Base-by-base conservation (phyloP, 2,888 invertebrate genomes). In the Chorisops tibialis region DNA sequence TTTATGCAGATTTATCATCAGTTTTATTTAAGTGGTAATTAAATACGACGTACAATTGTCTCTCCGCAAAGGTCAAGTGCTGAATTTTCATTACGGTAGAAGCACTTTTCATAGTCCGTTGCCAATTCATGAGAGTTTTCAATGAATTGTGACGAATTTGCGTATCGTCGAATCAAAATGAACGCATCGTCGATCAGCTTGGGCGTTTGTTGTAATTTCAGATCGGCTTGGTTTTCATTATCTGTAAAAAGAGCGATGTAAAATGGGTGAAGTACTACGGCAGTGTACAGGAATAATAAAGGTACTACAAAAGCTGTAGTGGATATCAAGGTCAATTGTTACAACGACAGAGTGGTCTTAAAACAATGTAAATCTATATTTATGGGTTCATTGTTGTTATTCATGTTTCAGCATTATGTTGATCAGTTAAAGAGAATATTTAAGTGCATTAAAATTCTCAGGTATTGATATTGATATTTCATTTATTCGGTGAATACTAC, bases 141-240 rank as follows among this genome's bases (percentile, higher is more conserved):
- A 67, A 77, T 72, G 64, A 79, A 73, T 67, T 75, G 74, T 51
- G 77, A 73, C 66, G 71, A 69, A 66, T 79, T 79, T 61, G 74
- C 76, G 62, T 74, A 75, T 63, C 79, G 76, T 41, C 74, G 72
- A 47, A 79, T 78, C 63, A 75, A 76, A 63, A 79, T 74, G 70
- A 79, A 79, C 67, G 77, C 73, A 69, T 79, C 76, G 70, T 79
- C 79, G 67, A 79, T 74, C 65, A 79, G 68, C 65, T 78, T 77
- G 58, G 73, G 73, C 65, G 76, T 71, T 69, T 71, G 74, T 14
- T 72, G 71, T 58, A 75, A 66, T 66, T 71, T 70, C 65, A 78
- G 68, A 67, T 74, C 69, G 65, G 71, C 68, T 63, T 62, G 60
- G 18, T 62, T 58, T 38, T 56, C 61, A 45, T 62, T 63, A 63